Conservation (phyloP, 1,140 invertebrate genomes). For the Orussus abietinus region DNA sequence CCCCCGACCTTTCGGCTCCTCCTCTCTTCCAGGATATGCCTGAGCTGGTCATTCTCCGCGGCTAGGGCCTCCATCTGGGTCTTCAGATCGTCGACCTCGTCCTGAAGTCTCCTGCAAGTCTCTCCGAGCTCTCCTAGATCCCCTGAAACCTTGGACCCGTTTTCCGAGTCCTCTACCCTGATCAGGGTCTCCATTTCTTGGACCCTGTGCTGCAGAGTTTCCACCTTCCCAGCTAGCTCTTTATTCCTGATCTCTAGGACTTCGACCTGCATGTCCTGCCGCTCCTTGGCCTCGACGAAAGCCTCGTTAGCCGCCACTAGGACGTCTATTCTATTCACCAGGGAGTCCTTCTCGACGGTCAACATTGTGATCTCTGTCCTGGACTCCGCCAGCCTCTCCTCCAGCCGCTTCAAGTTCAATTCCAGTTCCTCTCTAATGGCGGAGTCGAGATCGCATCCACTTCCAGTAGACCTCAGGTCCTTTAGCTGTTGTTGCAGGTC, state of each 20-base stretch:
- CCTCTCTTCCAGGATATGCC: slow-evolving; percentile 62
- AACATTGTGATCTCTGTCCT: slow-evolving; percentile 58
- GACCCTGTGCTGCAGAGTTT: slow-evolving; percentile 50
- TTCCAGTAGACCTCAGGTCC: slow-evolving; percentile 50
- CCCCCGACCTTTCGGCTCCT: slow-evolving; percentile 32
- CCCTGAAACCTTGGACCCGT: too few relatives aligned
- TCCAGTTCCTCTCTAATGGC: slow-evolving; percentile 74
- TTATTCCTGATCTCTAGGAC: slow-evolving; percentile 67
- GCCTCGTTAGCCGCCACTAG: slow-evolving; percentile 73
- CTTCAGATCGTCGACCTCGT: slow-evolving; percentile 51
- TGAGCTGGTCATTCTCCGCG: slow-evolving; percentile 69
- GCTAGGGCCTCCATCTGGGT: slow-evolving; percentile 60
- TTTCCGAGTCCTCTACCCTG: slow-evolving; percentile 63
- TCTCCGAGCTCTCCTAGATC: too few relatives aligned
- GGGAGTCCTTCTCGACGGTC: slow-evolving; percentile 61
- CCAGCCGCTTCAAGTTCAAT: slow-evolving; percentile 61
- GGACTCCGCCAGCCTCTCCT: slow-evolving; percentile 61
- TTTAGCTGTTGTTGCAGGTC: slow-evolving; percentile 57
- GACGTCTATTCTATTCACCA: slow-evolving; percentile 69
- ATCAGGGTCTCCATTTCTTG: slow-evolving; percentile 55
- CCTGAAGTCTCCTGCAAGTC: slow-evolving; percentile 11
- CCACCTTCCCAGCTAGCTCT: slow-evolving; percentile 61
- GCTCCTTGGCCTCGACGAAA: slow-evolving; percentile 74
- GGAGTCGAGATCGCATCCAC: slow-evolving; percentile 64
- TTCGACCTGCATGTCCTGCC: slow-evolving; percentile 64